These are phyloP conservation scores for Venustoraphidia nigricollis DNA, from an alignment of 2,888 invertebrate genomes.

Conservation along the genomic window DNA sequence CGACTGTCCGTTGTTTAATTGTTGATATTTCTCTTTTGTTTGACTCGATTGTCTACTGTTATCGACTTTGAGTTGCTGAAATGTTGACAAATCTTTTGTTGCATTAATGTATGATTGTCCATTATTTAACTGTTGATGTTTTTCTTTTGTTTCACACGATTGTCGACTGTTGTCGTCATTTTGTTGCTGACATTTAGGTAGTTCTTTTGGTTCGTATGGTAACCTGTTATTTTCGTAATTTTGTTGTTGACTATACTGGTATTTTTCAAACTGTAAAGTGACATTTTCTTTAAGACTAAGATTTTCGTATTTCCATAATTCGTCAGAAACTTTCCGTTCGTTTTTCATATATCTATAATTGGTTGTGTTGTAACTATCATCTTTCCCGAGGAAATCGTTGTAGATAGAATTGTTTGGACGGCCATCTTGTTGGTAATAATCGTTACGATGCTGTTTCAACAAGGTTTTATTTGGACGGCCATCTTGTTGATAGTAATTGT, in stretches of 20 bases:
- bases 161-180: slow-evolving; percentile 26
- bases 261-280: not conserved
- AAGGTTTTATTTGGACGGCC: too few relatives aligned
- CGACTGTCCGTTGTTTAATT: too few relatives aligned
- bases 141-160: slow-evolving; percentile 13
- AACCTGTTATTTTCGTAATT: not conserved
- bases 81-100: too few relatives aligned
- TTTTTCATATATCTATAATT: slow-evolving; percentile 4
- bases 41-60: slow-evolving; percentile 9
- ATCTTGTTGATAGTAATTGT: too few relatives aligned
- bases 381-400: too few relatives aligned
- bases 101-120: too few relatives aligned
- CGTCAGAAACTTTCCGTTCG: not conserved
- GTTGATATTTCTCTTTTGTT: slow-evolving; percentile 19
- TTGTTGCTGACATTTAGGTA: not conserved
- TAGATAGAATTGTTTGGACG: too few relatives aligned
- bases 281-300: not conserved
- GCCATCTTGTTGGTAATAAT: too few relatives aligned
- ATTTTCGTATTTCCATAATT: not conserved
- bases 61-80: too few relatives aligned
- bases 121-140: slow-evolving; percentile 17
- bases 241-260: not conserved
- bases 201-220: too few relatives aligned
- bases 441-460: too few relatives aligned
- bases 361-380: slow-evolving; percentile 5